Evolutionary conservation across 2,888 invertebrate genomes (phyloP).

Genomic region (Desoria tigrina): DNA sequence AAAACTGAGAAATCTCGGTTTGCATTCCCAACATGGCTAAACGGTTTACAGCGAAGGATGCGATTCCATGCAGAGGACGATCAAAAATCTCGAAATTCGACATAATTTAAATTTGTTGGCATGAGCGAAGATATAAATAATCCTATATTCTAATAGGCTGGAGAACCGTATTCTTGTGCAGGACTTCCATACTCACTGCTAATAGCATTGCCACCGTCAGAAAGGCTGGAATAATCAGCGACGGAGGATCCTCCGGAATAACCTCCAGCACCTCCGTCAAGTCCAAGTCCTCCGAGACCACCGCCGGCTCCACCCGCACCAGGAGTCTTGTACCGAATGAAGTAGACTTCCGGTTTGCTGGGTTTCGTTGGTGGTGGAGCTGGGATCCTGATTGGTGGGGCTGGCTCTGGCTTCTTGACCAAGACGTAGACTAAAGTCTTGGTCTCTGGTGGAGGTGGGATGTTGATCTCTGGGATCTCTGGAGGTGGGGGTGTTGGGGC

Average conservation of each 20-base stretch:
- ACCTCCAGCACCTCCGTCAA: conserved; percentile 16
- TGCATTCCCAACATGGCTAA: too few species aligned
- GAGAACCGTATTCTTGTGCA: conserved; percentile 40
- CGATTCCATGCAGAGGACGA: too few species aligned
- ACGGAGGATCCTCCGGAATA: conserved; percentile 17
- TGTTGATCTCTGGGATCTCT: conserved; percentile 52
- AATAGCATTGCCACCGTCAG: conserved; percentile 34
- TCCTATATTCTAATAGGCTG: conserved; percentile 20
- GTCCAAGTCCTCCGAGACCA: conserved; percentile 1
- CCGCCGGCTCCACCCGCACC: conserved; percentile 34
- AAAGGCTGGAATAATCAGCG: conserved; percentile 19
- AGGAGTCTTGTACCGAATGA: conserved; percentile 75
- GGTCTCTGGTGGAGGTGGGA: conserved; percentile 50
- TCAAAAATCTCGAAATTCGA: too few species aligned
- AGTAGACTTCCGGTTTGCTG: conserved; percentile 86
- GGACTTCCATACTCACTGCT: conserved; percentile 36
- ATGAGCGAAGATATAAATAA: conserved; percentile 6
- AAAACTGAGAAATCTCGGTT: neutral
- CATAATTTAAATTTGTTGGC: conserved; percentile 14
- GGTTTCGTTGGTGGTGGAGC: conserved; percentile 78
- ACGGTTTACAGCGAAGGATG: conserved; percentile 1
- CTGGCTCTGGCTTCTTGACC: conserved; percentile 84
- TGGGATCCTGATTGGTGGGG: conserved; percentile 74
- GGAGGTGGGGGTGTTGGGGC: conserved; percentile 53
- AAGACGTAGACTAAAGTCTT: conserved; percentile 67